A percentile compares a stretch with the other conserved stretches of the same genome.
Evolutionary conservation across 2,113 vertebrate genomes (phyloP).

Genomic region (Etia nguti): DNA sequence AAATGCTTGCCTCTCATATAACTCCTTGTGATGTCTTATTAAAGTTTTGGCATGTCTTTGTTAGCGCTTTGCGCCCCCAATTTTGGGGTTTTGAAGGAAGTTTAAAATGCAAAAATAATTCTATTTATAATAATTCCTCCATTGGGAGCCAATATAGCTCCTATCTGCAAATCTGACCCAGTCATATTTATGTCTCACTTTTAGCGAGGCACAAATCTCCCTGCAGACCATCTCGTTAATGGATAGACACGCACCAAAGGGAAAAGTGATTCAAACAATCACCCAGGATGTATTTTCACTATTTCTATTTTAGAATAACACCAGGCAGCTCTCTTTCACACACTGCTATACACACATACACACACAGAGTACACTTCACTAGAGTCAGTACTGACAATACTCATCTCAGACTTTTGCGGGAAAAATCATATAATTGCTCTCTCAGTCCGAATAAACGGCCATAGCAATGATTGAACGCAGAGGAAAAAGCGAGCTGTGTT

Average conservation of each 20-base stretch:
- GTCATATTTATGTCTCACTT: background rate
- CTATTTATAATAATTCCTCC: background rate
- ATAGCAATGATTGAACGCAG: accelerated
- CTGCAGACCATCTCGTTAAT: background rate
- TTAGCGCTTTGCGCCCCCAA: background rate
- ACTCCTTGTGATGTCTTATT: constrained; percentile 10
- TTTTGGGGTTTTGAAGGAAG: background rate
- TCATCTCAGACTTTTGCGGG: background rate
- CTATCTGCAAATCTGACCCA: background rate
- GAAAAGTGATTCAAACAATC: background rate
- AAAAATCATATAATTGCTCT: background rate
- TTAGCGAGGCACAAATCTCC: background rate
- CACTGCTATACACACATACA: background rate
- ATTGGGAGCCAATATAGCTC: background rate
- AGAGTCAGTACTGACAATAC: accelerated
- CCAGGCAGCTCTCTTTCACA: background rate
- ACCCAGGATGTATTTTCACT: background rate
- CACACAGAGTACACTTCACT: background rate
- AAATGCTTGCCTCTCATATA: background rate
- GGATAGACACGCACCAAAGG: background rate
- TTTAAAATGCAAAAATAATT: background rate
- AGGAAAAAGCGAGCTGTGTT: background rate
- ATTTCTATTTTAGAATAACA: background rate
- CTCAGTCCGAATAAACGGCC: accelerated
- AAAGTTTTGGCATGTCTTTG: constrained; percentile 8